These are phyloP conservation scores for Lasius fuliginosus DNA, from an alignment of 2,888 invertebrate species.

Conservation along the genomic window DNA sequence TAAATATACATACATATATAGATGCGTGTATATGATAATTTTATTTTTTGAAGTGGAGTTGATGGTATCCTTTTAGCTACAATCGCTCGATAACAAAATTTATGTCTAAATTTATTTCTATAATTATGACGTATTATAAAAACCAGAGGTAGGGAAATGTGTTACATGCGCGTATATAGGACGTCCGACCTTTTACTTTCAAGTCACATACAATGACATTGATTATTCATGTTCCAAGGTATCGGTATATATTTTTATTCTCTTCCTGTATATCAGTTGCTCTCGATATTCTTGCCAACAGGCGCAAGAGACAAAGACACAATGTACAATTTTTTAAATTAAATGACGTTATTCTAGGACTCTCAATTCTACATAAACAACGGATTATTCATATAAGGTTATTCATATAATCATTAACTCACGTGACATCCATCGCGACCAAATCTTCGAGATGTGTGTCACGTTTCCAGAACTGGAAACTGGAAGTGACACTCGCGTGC, in stretches of 20 bases:
- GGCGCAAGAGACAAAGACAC: not conserved
- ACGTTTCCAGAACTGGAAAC: constrained; percentile 64
- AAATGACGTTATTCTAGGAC: not conserved
- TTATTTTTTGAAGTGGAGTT: not conserved
- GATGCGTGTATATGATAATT: not conserved
- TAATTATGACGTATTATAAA: constrained; percentile 34
- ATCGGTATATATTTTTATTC: constrained; percentile 8
- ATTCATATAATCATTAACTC: constrained; percentile 1
- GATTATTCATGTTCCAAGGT: not conserved
- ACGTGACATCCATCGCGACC: constrained; percentile 14
- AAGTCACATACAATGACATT: not conserved
- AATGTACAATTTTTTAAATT: constrained; percentile 6
- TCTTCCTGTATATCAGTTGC: not conserved
- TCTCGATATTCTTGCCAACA: not conserved
- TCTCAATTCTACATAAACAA: not conserved
- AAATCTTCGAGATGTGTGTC: constrained; percentile 57
- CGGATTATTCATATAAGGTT: too few species aligned
- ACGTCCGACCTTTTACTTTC: constrained; percentile 20
- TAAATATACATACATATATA: not conserved
- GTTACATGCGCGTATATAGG: not conserved
- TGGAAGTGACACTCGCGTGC: constrained; percentile 66
- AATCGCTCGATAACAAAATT: not conserved
- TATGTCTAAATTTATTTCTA: constrained; percentile 1
- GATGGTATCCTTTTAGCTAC: not conserved
- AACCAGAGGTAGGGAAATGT: constrained; percentile 3